Percentiles rank a stretch among this genome's conserved stretches.
Evolutionary conservation across 2,113 vertebrate species (phyloP).

Genomic region (Labrus mixtus): DNA sequence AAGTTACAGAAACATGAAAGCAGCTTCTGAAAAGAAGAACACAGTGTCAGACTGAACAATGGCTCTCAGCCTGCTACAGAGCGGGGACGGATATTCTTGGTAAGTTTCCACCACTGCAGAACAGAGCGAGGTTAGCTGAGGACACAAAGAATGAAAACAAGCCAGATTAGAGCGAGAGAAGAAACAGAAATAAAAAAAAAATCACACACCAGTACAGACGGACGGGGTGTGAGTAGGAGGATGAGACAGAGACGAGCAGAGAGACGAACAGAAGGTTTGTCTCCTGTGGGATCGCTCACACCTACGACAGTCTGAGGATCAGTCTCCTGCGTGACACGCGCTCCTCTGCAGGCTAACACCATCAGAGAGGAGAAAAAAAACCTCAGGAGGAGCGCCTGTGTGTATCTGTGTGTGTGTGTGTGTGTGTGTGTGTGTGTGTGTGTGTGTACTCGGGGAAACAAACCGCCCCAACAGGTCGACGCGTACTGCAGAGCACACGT

Average conservation of each 20-base stretch:
- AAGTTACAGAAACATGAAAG: neutral
- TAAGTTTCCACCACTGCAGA: slow-evolving; percentile 38
- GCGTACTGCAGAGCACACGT: neutral
- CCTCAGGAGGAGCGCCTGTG: slow-evolving; percentile 14
- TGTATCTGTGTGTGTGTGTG: neutral
- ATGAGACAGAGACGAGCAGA: slow-evolving; percentile 5
- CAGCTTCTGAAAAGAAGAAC: neutral
- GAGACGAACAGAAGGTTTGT: slow-evolving; percentile 21
- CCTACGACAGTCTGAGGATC: slow-evolving; percentile 30
- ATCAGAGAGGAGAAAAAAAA: slow-evolving; percentile 10
- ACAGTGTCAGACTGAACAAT: neutral
- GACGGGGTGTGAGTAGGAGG: slow-evolving; percentile 21
- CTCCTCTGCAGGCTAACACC: slow-evolving; percentile 40
- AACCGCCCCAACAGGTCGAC: neutral
- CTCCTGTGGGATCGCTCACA: slow-evolving; percentile 38
- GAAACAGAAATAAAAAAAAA: neutral
- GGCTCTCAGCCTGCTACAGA: neutral
- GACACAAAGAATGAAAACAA: neutral
- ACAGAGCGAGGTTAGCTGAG: slow-evolving; percentile 13
- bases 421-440: neutral
- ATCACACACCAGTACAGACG: neutral
- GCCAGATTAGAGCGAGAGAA: slow-evolving; percentile 1
- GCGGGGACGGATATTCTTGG: slow-evolving; percentile 18
- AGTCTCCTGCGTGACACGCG: slow-evolving; percentile 21
- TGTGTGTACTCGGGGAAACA: neutral